These are phyloP conservation scores for Menura novaehollandiae DNA, from an alignment of 2,113 vertebrate species.

Conservation along the genomic window DNA sequence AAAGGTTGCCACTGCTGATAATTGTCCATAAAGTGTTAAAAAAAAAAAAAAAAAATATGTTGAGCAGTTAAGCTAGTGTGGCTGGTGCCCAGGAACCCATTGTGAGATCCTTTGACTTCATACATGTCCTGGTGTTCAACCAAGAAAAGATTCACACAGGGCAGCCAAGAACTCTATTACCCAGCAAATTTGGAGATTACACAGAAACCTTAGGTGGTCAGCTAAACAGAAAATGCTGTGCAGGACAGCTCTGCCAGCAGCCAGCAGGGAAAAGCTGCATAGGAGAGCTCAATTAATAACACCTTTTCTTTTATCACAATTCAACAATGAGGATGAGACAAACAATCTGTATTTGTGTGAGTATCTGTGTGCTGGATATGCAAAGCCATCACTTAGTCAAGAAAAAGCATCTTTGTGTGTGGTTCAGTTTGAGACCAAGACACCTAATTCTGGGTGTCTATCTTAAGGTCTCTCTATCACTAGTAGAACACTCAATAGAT, in stretches of 20 bases:
- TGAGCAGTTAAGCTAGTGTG: background rate
- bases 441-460: background rate
- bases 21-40: background rate
- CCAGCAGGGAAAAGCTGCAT: background rate
- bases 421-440: background rate
- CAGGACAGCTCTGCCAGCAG: background rate
- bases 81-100: background rate
- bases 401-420: background rate
- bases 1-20: background rate
- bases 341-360: background rate
- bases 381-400: background rate
- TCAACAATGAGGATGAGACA: background rate
- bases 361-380: background rate
- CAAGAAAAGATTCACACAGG: background rate
- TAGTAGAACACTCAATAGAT: background rate
- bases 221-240: constrained; percentile 16
- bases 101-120: background rate
- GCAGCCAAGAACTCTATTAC: constrained; percentile 9
- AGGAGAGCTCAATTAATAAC: background rate
- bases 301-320: background rate
- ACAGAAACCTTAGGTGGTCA: background rate
- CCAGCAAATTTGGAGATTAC: background rate
- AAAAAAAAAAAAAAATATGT: background rate
- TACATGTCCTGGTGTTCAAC: background rate
- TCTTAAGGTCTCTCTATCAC: background rate